These are phyloP conservation scores for Masnerella sp. DNA, from an alignment of 2,888 invertebrate genomes.

Conservation along the genomic window DNA sequence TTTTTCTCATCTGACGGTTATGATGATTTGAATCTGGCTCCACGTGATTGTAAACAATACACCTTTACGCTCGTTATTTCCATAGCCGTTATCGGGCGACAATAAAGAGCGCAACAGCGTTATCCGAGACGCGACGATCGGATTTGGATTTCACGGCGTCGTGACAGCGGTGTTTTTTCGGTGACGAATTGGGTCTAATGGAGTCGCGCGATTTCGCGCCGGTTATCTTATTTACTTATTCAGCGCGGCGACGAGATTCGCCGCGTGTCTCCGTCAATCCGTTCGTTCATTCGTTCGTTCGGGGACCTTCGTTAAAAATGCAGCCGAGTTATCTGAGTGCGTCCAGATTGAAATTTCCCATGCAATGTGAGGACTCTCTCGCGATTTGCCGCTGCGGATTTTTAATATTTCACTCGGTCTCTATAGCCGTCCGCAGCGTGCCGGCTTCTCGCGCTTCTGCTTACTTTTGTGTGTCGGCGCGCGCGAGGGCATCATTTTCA, in stretches of 20 bases:
- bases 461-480: slow-evolving; percentile 16
- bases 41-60: no score
- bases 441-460: slow-evolving; percentile 15
- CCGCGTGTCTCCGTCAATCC: slow-evolving; percentile 60
- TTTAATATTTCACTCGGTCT: slow-evolving; percentile 64
- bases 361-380: slow-evolving; percentile 65
- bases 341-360: slow-evolving; percentile 76
- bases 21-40: no score
- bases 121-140: no score
- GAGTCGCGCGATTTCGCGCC: slow-evolving; percentile 69
- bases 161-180: slow-evolving; percentile 25
- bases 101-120: no score
- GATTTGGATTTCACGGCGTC: slow-evolving; percentile 11
- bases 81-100: no score
- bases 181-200: slow-evolving; percentile 67
- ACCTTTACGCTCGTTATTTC: no score
- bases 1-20: no score
- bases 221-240: slow-evolving; percentile 74
- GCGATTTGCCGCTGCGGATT: slow-evolving; percentile 62
- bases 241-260: slow-evolving; percentile 62
- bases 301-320: slow-evolving; percentile 76
- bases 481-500: slow-evolving; percentile 31
- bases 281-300: slow-evolving; percentile 55
- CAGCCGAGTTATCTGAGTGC: slow-evolving; percentile 74
- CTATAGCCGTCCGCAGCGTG: slow-evolving; percentile 29